These are phyloP conservation scores for Nasua narica DNA, from an alignment of 2,797 vertebrate genomes.

Conservation along the genomic window DNA sequence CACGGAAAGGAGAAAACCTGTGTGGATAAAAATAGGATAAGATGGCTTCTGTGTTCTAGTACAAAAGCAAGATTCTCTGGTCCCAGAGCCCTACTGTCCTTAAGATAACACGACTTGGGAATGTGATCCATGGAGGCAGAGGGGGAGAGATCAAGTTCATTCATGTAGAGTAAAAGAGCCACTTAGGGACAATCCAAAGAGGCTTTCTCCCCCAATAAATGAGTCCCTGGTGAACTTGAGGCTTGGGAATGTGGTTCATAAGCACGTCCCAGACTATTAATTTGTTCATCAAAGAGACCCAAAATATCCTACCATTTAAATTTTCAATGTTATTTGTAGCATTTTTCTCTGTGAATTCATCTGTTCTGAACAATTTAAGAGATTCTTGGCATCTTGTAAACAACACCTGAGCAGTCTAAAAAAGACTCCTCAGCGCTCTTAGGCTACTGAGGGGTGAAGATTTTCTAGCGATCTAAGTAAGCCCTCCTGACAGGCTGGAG, in stretches of 20 bases:
- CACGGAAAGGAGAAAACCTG: background rate
- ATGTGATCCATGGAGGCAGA: background rate
- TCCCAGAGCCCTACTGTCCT: background rate
- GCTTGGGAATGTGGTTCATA: background rate
- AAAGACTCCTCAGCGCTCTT: background rate
- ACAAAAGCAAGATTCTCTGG: background rate
- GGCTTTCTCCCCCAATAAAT: background rate
- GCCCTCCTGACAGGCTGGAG: background rate
- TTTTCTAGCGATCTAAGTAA: background rate
- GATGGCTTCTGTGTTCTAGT: background rate
- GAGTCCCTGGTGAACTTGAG: background rate
- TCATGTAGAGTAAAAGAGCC: background rate
- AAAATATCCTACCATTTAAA: background rate
- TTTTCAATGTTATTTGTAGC: background rate
- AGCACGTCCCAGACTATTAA: background rate
- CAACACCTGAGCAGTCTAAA: constrained; percentile 8
- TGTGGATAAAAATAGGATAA: background rate
- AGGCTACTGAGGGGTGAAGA: background rate
- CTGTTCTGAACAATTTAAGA: background rate
- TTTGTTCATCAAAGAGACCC: constrained; percentile 17
- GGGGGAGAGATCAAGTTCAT: constrained; percentile 8
- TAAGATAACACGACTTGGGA: background rate
- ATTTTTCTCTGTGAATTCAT: background rate
- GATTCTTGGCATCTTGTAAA: background rate
- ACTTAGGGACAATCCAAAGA: background rate